A percentile compares a stretch with the other conserved stretches of the same genome.
Conservation (phyloP, 2,113 vertebrate species). For the Dipodomys ordii region DNA sequence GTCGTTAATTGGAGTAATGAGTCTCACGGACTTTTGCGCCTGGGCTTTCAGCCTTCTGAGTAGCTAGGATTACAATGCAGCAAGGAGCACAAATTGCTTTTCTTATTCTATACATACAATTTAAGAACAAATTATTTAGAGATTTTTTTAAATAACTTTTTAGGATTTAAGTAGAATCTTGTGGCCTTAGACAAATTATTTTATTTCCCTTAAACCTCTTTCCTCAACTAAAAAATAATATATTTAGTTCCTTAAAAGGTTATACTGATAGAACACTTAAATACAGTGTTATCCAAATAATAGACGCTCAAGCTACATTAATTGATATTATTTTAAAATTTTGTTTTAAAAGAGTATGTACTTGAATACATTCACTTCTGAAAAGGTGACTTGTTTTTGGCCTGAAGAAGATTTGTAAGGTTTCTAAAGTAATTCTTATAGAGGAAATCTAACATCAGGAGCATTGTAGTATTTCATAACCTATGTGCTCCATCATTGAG, state of each 20-base stretch:
- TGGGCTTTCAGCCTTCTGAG: no score
- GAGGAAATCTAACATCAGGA: slow-evolving; percentile 16
- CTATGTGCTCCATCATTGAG: not conserved
- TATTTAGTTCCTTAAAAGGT: not conserved
- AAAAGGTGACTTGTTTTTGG: not conserved
- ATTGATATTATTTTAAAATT: not conserved
- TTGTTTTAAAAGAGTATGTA: not conserved
- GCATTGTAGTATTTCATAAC: not conserved
- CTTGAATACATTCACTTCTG: not conserved
- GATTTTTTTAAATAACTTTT: slow-evolving; percentile 16
- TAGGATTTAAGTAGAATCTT: not conserved
- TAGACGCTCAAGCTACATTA: not conserved
- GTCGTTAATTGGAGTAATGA: no score
- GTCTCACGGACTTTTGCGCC: no score
- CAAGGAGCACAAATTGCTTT: not conserved
- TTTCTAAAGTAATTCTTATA: not conserved
- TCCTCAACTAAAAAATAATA: not conserved
- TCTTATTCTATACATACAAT: not conserved
- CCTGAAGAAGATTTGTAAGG: not conserved
- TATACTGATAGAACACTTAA: not conserved
- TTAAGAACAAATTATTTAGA: slow-evolving; percentile 12
- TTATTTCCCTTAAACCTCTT: not conserved
- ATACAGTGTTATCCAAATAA: not conserved
- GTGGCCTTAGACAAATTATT: not conserved
- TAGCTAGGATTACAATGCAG: no score